Evolutionary conservation across 2,113 vertebrate species (phyloP), one percentile per base, ranked within the genome.

Genomic region (Calonectris borealis): DNA sequence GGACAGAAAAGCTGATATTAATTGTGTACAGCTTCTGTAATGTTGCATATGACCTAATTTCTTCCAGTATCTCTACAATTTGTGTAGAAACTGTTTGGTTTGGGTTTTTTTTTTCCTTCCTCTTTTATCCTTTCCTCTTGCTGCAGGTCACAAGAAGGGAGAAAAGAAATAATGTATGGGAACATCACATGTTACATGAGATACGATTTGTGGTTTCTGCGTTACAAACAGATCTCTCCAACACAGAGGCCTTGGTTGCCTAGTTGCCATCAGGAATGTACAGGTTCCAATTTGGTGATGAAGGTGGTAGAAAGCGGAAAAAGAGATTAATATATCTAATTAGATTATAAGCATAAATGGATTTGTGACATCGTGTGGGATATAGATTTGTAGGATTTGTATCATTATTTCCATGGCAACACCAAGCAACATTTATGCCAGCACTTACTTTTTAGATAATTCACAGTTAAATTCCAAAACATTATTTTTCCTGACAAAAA

Each of bases 11-110:
- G 13, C 16, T 62, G 60, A 15, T 52, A 15, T 81, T 60, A 84
- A 60, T 8, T 29, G 16, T 40, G 13, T 78, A 38, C 13, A 52
- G 17, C 5, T 61, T 69, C 55, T 73, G 6, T 55, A 32, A 46
- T 46, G 44, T 46, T 46, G 9, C 19, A 17, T 61, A 42, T 10
- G 6, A 51, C 0, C 0, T 82, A 0, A 34, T 69, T 77, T 81
- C 21, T 84, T 81, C 19, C 25, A 31, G 10, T 75, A 48, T 71
- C 16, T 80, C 25, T 72, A 36, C 25, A 36, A 54, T 68, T 17
- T 34, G 3, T 34, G 22, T 44, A 62, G 13, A 55, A 12, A 27
- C 31, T 64, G 8, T 24, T 60, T 62, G 52, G 19, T 27, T 70
- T 34, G 11, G 22, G 12, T 1, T 3, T 55, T 46, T 32, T 60